These are phyloP conservation scores for Drosophila pegasa DNA, from an alignment of 2,888 invertebrate species.

Conservation along the genomic window DNA sequence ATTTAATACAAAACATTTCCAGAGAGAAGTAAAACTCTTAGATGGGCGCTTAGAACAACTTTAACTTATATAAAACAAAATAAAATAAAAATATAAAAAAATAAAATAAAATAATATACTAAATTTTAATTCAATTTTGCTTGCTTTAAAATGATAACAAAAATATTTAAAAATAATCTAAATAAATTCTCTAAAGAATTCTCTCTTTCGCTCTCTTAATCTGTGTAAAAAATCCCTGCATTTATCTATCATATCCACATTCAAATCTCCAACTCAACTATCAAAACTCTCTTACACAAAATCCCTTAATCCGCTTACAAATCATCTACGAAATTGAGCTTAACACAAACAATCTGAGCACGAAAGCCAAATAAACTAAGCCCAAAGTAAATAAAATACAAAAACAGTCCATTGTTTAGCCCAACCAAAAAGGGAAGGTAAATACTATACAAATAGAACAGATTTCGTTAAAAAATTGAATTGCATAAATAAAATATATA, in stretches of 20 bases:
- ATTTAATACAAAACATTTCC: slow-evolving; percentile 12
- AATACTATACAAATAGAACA: neutral
- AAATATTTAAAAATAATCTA: slow-evolving; percentile 4
- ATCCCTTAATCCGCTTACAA: slow-evolving; percentile 20
- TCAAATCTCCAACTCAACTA: neutral
- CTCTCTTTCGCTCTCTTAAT: neutral
- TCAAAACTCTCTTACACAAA: neutral
- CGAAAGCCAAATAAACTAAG: neutral
- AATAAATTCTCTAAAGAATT: neutral
- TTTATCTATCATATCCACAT: slow-evolving; percentile 33
- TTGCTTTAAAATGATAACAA: neutral
- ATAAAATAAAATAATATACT: neutral
- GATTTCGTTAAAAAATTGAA: neutral
- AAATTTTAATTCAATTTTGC: neutral
- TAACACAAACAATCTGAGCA: slow-evolving; percentile 28
- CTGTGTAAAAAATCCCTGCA: slow-evolving; percentile 32
- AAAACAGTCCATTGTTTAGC: slow-evolving; percentile 14
- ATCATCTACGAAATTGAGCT: slow-evolving; percentile 36
- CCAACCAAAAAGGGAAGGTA: slow-evolving; percentile 14
- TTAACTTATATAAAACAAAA: slow-evolving; percentile 1
- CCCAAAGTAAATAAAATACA: slow-evolving; percentile 15
- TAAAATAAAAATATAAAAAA: neutral
- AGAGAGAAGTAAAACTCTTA: slow-evolving; percentile 10
- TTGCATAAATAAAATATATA: slow-evolving; percentile 32
- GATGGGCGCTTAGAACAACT: slow-evolving; percentile 10